These are phyloP conservation scores for Ochropleura plecta DNA, from an alignment of 2,888 invertebrate species.

Conservation along the genomic window DNA sequence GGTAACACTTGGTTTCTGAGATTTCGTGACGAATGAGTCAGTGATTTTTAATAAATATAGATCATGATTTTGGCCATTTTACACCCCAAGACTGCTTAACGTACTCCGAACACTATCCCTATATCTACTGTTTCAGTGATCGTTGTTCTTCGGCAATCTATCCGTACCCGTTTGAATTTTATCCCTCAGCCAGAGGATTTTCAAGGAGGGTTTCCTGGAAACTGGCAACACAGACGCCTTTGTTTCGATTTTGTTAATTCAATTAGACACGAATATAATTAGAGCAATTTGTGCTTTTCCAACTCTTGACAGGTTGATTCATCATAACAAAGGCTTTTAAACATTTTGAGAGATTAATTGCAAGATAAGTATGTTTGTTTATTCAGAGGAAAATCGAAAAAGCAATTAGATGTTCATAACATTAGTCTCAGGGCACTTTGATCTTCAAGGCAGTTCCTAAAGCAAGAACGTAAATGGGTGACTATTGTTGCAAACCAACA, in stretches of 20 bases:
- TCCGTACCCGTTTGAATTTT: background rate
- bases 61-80: too few species aligned
- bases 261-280: conserved; percentile 37
- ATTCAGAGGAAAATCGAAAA: conserved; percentile 17
- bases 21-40: too few species aligned
- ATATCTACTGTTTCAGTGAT: background rate
- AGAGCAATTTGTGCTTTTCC: conserved; percentile 17
- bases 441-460: conserved; percentile 3
- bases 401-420: conserved; percentile 31
- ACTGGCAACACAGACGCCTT: conserved; percentile 3
- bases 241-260: conserved; percentile 26
- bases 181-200: background rate
- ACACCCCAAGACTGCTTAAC: too few species aligned
- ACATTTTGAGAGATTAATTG: conserved; percentile 15
- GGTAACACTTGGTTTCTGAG: too few species aligned
- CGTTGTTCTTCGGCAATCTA: background rate
- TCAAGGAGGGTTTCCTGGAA: background rate
- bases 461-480: background rate
- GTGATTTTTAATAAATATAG: too few species aligned
- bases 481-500: background rate
- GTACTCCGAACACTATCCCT: too few species aligned
- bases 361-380: conserved; percentile 31
- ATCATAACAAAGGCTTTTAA: conserved; percentile 30
- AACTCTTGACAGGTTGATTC: conserved; percentile 34
- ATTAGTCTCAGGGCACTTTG: background rate